Base-by-base conservation (phyloP, 2,888 invertebrate genomes). In the Myopa testacea region DNA sequence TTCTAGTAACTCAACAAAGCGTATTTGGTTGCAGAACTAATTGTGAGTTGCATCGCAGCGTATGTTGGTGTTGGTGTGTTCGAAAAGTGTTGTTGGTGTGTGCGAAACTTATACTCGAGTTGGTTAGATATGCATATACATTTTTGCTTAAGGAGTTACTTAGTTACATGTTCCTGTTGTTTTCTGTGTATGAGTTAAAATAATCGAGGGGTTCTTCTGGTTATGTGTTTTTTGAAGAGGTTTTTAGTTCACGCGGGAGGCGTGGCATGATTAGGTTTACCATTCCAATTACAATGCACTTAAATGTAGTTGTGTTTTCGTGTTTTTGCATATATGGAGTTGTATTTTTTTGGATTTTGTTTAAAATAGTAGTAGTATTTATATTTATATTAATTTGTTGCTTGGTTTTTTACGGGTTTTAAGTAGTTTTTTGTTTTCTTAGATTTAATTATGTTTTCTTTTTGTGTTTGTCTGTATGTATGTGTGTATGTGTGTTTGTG, bases 381-480 rank as follows among this genome's bases (percentile, higher is more conserved):
- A 72, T 70, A 74, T 80, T 60, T 78, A 50, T 50, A 69, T 37
- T 45, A 45, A 69, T 71, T 63, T 76, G 38, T 26, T 73, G 67
- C 68, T 76, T 65, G 62, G 34, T 76, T 76, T 67, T 50, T 78
- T 76, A 55, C n/a, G 55, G 76, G 75, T 79, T 80, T 75, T 74
- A 73, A 69, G 75, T 76, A 65, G 26, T 76, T 73, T 68, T 76
- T 79, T 78, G 60, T 75, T 78, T 77, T 75, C 78, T 75, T 68
- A 72, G 76, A 14, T 76, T 78, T 79, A 79, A 73, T 81, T 81
- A 81, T 80, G 78, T 81, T 76, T 78, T 80, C 10, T 45, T 45
- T 45, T 45, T 45, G 45, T 45, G 45, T 50, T 78, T 79, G 75
- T 77, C 78, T 78, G 75, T 79, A 71, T 78, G 77, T 80, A 78